Conservation (phyloP, 2,797 vertebrate genomes). For the Scyliorhinus canicula region DNA sequence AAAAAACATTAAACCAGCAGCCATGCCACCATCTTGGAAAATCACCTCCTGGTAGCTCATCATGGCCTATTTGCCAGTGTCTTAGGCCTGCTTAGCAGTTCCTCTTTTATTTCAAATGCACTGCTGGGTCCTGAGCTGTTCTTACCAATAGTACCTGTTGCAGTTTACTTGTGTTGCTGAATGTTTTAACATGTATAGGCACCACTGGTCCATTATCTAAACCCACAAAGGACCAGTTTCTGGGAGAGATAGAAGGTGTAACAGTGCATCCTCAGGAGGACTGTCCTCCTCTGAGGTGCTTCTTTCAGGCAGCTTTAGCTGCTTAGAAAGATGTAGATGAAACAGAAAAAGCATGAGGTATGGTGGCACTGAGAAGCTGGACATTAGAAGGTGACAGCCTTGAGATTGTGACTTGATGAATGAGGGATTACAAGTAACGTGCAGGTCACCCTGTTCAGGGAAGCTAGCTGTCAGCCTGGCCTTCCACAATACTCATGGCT, state of each 20-base stretch:
- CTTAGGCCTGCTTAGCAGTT: background rate
- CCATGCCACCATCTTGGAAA: background rate
- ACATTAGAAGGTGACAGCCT: background rate
- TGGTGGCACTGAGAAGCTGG: background rate
- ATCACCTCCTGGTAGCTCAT: too few species aligned
- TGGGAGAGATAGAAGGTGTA: background rate
- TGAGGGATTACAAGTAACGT: background rate
- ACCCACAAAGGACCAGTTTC: background rate
- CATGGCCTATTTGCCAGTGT: too few species aligned
- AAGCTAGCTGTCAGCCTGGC: background rate
- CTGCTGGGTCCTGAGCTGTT: too few species aligned
- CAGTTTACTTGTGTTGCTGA: too few species aligned
- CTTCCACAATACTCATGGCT: too few species aligned
- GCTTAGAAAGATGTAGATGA: background rate
- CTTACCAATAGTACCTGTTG: too few species aligned
- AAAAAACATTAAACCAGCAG: background rate
- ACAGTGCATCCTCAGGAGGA: background rate
- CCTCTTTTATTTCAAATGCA: background rate
- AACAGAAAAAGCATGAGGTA: background rate
- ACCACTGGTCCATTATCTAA: background rate
- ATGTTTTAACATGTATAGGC: too few species aligned
- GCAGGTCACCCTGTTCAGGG: background rate
- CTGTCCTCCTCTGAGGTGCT: too few species aligned
- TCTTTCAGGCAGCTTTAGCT: background rate
- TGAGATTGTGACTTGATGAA: background rate